Evolutionary conservation across 2,797 vertebrate species (phyloP), one percentile per base, ranked within the genome.

Genomic region (Dendrocincla tyrannina): DNA sequence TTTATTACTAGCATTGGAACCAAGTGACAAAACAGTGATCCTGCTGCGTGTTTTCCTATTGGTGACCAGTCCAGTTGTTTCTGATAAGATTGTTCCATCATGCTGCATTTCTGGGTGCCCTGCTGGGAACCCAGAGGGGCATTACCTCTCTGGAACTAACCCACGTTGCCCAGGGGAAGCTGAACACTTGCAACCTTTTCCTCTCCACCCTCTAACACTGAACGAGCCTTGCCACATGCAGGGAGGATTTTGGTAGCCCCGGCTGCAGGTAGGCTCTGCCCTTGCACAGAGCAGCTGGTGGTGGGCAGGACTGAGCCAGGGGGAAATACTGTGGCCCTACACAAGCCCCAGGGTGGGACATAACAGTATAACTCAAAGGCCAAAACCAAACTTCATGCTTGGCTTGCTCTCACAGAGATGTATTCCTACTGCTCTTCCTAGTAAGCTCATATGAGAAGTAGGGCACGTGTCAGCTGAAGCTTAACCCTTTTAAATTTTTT

Each of bases 401-500:
- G 25, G 18, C 22, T 93, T 84, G 47, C 59, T 76, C 55, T 86
- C 70, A 37, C 35, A 56, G 76, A 47, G 37, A 13, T 55, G 18
- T 41, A 63, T 59, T 83, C 42, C 66, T 73, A 60, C 67, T 5
- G 5, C 52, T 53, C 23, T 7, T 81, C 28, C 55, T 75, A 25
- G 33, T 53, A 81, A 95, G 47, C 77, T 92, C 78, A 27, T 50
- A 78, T 20, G 41, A 94, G 73, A 93, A 89, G 82, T 86, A 84
- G 77, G 76, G 30, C 28, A 2, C 1, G 8, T 93, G 87, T 91
- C 92, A 76, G 69, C 41, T 85, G 56, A 91, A 92, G 92, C 89
- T 96, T 96, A 95, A 93, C 69, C 74, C 77, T 93, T 95, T 75
- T 37, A 83, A 78, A 41, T 60, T 83, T 92, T 92, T 96, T 91